Conservation (phyloP, 1,140 invertebrate genomes). For the Colletes gigas region DNA sequence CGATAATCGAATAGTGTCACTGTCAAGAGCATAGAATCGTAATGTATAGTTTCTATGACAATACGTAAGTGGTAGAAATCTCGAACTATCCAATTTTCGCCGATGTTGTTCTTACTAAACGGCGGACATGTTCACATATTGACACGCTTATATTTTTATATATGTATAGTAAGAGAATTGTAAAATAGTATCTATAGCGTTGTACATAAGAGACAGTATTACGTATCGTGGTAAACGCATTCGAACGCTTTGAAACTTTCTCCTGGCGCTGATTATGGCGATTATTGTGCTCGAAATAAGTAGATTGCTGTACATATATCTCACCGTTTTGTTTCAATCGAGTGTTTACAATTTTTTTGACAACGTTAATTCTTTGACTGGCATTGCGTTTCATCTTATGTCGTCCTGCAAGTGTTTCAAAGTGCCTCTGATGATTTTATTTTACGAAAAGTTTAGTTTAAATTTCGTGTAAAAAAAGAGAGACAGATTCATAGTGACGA, state of each 20-base stretch:
- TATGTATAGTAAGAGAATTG: slow-evolving; percentile 38
- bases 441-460: background rate
- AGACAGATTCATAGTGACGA: too few relatives aligned
- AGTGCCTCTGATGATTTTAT: too few relatives aligned
- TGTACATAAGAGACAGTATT: slow-evolving; percentile 34
- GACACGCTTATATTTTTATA: slow-evolving; percentile 47
- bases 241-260: slow-evolving; percentile 6
- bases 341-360: background rate
- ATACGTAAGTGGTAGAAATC: slow-evolving; percentile 33
- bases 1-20: slow-evolving; percentile 14
- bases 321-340: background rate
- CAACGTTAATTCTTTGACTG: background rate
- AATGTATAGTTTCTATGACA: slow-evolving; percentile 45
- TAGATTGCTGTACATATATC: background rate
- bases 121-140: slow-evolving; percentile 22
- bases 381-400: background rate
- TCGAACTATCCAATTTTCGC: slow-evolving; percentile 4
- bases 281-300: background rate
- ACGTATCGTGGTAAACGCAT: slow-evolving; percentile 14
- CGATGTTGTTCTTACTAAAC: background rate
- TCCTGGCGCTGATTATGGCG: background rate
- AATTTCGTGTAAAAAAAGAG: too few relatives aligned
- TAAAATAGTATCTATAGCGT: slow-evolving; percentile 24
- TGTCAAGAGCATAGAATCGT: slow-evolving; percentile 15
- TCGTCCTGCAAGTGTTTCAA: too few relatives aligned